These are phyloP conservation scores for Orchesellides sinensis DNA, from an alignment of 2,888 invertebrate genomes.

Conservation along the genomic window DNA sequence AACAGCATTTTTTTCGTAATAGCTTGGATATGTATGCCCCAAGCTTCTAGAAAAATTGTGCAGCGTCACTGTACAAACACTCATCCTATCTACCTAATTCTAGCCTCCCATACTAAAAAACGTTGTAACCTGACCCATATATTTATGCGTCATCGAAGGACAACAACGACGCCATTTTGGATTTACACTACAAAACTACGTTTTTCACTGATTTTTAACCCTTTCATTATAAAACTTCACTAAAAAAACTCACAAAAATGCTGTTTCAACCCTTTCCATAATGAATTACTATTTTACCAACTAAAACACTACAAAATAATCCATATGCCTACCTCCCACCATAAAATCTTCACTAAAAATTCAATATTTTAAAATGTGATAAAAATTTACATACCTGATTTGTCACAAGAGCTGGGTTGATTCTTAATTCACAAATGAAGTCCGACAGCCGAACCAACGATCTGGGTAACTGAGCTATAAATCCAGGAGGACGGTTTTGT, in stretches of 20 bases:
- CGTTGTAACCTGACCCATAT: conserved; percentile 24
- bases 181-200: background rate
- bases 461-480: conserved; percentile 29
- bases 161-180: conserved; percentile 57
- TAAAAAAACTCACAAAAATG: background rate
- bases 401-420: conserved; percentile 9
- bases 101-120: background rate
- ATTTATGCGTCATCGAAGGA: conserved; percentile 60
- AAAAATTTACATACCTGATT: conserved; percentile 25
- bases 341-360: background rate
- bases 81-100: too few relatives aligned
- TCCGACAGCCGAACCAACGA: conserved; percentile 27
- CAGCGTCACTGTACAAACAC: background rate
- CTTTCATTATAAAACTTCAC: background rate
- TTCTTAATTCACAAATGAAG: too few relatives aligned
- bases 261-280: background rate
- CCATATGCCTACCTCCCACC: background rate
- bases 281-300: background rate
- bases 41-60: background rate
- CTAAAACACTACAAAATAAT: background rate
- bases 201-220: background rate
- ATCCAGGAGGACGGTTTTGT: conserved; percentile 6
- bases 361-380: background rate
- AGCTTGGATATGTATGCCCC: background rate
- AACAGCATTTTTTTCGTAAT: too few relatives aligned